These are phyloP conservation scores for Himalopsyche tibetana DNA, from an alignment of 2,888 invertebrate species.

Conservation along the genomic window DNA sequence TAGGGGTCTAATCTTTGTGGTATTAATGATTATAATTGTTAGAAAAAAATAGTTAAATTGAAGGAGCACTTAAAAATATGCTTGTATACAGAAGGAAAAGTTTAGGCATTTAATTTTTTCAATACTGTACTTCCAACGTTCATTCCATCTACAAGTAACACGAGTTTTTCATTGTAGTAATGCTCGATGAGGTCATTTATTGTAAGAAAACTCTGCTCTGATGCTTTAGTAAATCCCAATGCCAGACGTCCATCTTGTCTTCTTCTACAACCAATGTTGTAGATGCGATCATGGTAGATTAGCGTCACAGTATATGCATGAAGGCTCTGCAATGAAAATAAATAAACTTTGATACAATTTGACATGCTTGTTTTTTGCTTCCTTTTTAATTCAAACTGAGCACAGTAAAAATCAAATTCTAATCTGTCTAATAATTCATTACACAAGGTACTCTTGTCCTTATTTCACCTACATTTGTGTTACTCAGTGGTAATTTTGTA, in stretches of 20 bases:
- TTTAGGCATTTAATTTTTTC: constrained; percentile 69
- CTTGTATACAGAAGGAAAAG: background rate
- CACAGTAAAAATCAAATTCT: too few species aligned
- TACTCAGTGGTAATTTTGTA: too few species aligned
- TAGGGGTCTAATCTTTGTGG: too few species aligned
- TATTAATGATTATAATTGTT: background rate
- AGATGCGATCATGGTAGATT: constrained; percentile 75
- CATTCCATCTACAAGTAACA: constrained; percentile 75
- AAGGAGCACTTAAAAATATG: background rate
- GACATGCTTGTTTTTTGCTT: too few species aligned
- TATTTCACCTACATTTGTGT: too few species aligned
- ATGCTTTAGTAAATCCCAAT: constrained; percentile 76
- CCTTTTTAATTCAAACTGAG: too few species aligned
- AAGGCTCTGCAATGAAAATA: constrained; percentile 48
- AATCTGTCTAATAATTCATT: too few species aligned
- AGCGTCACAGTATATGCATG: constrained; percentile 78
- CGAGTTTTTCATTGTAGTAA: constrained; percentile 76
- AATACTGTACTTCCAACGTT: constrained; percentile 76
- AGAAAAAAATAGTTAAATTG: too few species aligned
- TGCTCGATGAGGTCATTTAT: constrained; percentile 77
- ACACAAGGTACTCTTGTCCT: too few species aligned
- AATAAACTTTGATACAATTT: too few species aligned
- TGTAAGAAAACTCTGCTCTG: constrained; percentile 76
- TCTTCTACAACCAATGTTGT: constrained; percentile 77
- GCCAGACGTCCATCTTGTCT: constrained; percentile 76